Conservation (phyloP, 2,797 vertebrate species). For the Loris lydekkerianus region DNA sequence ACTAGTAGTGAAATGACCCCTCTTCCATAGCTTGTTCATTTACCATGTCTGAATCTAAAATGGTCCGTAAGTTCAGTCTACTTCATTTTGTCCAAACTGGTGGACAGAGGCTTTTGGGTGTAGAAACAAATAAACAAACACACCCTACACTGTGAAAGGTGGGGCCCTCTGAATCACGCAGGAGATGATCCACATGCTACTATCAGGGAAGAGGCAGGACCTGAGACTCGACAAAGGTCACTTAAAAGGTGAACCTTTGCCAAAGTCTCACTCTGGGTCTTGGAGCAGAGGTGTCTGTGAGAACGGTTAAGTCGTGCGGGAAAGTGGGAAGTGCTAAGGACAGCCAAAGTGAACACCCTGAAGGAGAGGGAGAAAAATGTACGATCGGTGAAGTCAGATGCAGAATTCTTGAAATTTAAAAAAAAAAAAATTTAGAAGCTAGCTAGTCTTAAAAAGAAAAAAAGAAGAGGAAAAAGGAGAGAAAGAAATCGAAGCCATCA, state of each 20-base stretch:
- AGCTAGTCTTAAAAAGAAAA: neutral
- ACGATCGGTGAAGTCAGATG: neutral
- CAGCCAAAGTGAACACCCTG: neutral
- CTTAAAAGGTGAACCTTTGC: neutral
- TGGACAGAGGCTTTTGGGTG: neutral
- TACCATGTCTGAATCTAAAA: neutral
- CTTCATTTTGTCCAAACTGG: neutral
- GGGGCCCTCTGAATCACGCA: neutral
- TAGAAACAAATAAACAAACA: neutral
- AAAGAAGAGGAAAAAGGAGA: neutral
- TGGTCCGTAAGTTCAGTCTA: neutral
- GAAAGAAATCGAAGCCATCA: neutral
- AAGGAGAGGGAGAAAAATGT: neutral
- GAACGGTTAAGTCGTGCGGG: neutral
- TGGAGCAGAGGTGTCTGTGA: neutral
- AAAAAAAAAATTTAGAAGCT: neutral
- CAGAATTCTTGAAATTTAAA: neutral
- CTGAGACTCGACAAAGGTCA: neutral
- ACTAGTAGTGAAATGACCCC: neutral
- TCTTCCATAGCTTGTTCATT: neutral
- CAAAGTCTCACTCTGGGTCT: neutral
- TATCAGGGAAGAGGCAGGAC: neutral
- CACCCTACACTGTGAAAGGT: neutral
- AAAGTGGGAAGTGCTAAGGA: neutral
- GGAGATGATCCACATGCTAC: accelerated